Conservation (phyloP, 1,140 invertebrate species). For the Caenorhabditis elegans region WBcel235 BX284604.4:11183501-11184000, state of each 20-base stretch:
- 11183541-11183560: slow-evolving; percentile 46
- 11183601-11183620: slow-evolving; percentile 46
- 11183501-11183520: slow-evolving; percentile 40
- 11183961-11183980: neutral
- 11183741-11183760: neutral
- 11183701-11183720: slow-evolving; percentile 39
- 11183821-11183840: slow-evolving; percentile 37
- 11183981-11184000: slow-evolving; percentile 12
- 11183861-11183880: slow-evolving; percentile 11
- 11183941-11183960: slow-evolving; percentile 13
- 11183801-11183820: slow-evolving; percentile 40
- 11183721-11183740: slow-evolving; percentile 4
- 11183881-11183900: neutral
- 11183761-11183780: neutral
- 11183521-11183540: slow-evolving; percentile 40
- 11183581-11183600: slow-evolving; percentile 40
- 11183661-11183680: slow-evolving; percentile 37
- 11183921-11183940: neutral
- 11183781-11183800: slow-evolving; percentile 41
- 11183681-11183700: slow-evolving; percentile 27
- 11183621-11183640: slow-evolving; percentile 47
- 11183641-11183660: slow-evolving; percentile 32
- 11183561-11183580: slow-evolving; percentile 32
- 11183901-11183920: neutral
- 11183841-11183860: slow-evolving; percentile 23